A percentile compares a stretch with the other conserved stretches of the same genome.
Evolutionary conservation across 2,113 vertebrate species (phyloP).

Genomic region (Pontoporia blainvillei): DNA sequence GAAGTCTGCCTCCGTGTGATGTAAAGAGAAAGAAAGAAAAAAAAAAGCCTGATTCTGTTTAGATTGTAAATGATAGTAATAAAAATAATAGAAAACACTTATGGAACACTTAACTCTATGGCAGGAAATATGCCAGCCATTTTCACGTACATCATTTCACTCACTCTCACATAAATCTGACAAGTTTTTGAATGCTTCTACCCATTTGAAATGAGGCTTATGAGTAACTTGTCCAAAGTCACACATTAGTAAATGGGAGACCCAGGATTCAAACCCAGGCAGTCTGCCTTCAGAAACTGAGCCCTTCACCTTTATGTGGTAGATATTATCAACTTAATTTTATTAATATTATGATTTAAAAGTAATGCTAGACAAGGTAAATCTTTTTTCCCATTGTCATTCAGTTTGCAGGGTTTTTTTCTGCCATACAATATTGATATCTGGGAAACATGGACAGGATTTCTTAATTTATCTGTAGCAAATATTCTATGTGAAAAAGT

Average conservation of each 20-base stretch:
- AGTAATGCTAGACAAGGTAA: background rate
- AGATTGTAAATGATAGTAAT: background rate
- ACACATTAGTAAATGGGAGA: background rate
- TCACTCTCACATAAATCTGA: background rate
- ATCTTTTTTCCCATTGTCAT: background rate
- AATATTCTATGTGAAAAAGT: background rate
- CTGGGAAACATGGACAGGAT: background rate
- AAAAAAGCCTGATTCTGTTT: background rate
- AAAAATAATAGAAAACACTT: background rate
- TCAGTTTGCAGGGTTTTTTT: background rate
- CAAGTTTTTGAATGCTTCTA: background rate
- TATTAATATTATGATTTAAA: background rate
- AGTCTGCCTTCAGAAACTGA: background rate
- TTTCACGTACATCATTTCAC: background rate
- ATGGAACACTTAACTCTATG: background rate
- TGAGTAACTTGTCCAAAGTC: background rate
- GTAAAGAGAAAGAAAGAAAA: background rate
- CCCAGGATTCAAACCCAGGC: background rate
- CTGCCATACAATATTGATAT: background rate
- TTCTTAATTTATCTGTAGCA: background rate
- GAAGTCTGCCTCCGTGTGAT: background rate
- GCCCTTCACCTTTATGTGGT: background rate
- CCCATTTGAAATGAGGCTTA: background rate
- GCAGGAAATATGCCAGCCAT: background rate
- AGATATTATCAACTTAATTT: background rate